Evolutionary conservation across 2,888 invertebrate genomes (phyloP).

Genomic region (Pristionchus entomophagus): DNA sequence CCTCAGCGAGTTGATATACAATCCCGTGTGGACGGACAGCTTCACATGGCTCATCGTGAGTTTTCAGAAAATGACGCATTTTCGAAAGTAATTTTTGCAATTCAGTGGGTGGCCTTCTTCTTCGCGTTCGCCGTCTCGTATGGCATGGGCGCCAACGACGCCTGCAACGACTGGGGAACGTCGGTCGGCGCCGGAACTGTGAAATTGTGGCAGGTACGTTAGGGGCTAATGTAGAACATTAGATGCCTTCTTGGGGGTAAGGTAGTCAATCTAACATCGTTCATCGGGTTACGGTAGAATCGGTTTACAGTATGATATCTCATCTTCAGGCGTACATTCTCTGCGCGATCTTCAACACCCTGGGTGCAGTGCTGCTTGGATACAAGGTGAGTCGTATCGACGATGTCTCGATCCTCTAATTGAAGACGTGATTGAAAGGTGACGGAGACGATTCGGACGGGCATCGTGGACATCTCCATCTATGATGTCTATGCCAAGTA

Average conservation of each 20-base stretch:
- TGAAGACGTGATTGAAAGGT: constrained; percentile 82
- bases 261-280: too few relatives aligned
- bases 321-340: constrained; percentile 90
- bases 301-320: too few relatives aligned
- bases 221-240: too few relatives aligned
- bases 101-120: constrained; percentile 57
- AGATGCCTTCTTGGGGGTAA: too few relatives aligned
- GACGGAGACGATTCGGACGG: constrained; percentile 97
- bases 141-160: constrained; percentile 67
- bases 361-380: constrained; percentile 91
- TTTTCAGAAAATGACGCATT: neutral
- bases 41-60: constrained; percentile 60
- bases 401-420: neutral
- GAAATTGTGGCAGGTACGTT: constrained; percentile 57
- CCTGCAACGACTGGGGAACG: constrained; percentile 67
- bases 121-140: constrained; percentile 65
- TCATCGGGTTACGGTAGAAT: too few relatives aligned
- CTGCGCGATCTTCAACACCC: constrained; percentile 95
- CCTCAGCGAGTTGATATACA: constrained; percentile 49
- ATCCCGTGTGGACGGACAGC: constrained; percentile 58
- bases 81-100: too few relatives aligned
- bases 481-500: constrained; percentile 82
- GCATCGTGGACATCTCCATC: constrained; percentile 90
- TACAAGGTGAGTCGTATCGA: constrained; percentile 50
- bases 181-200: constrained; percentile 66